Base-by-base conservation (phyloP, 1,140 invertebrate genomes). In the Ceratitis capitata region DNA sequence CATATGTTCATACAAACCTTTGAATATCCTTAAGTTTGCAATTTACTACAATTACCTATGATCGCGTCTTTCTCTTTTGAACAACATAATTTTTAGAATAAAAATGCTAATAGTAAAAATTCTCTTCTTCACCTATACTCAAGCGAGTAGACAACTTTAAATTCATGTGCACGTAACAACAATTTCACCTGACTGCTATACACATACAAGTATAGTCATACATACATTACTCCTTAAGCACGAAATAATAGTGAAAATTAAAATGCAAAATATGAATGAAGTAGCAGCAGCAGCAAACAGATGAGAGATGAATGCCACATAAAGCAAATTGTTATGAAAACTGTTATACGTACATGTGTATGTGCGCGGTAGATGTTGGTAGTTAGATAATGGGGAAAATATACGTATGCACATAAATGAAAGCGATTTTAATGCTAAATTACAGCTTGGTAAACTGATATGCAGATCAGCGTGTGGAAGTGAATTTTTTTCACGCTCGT, bases 401-500 rank as follows among this genome's bases (percentile, higher is more conserved):
- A 42, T n/a, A n/a, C n/a, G n/a, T n/a, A n/a, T n/a, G n/a, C n/a
- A n/a, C n/a, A n/a, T 78, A 78, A 78, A 78, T 78, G 69, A 78
- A 78, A 78, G 69, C 69, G 69, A 78, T 78, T 78, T 78, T 78
- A 23, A 78, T 78, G 69, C 69, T 78, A 47, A 78, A 78, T 78
- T 78, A 78, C 69, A 78, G 45, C 69, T 47, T 45, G 35, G 69
- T 39, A 78, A 78, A 78, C 69, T 45, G 69, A 78, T 47, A 45
- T 78, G 69, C 69, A 78, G 69, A 78, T 78, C 69, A 78, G 69
- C 16, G 35, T 78, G 39, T 78, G 69, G 39, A 78, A 78, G 39
- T 78, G 39, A 45, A 78, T 78, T 78, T 78, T 56, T 78, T 56
- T 78, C 3, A 47, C 69, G 69, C 39, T 78, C 39, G 39, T 47